Percentiles rank a stretch among this genome's conserved stretches.
Conservation (phyloP, 2,797 vertebrate genomes). For the Takifugu ocellatus region DNA sequence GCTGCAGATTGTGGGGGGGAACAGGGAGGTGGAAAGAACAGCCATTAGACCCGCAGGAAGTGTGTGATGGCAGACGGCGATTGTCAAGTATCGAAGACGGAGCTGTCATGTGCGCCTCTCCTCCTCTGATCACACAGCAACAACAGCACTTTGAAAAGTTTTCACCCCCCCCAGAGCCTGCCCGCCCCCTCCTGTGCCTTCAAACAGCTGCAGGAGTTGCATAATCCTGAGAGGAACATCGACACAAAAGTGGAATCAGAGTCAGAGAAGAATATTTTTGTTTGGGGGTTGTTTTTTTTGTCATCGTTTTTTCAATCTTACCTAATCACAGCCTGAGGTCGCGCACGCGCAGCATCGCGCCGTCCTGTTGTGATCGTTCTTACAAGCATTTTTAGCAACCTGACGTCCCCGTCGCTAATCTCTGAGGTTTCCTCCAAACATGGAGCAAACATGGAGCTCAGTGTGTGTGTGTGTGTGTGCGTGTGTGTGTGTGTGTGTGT, state of each 20-base stretch:
- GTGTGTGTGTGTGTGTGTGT: background rate
- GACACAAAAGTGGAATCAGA: slow-evolving; percentile 35
- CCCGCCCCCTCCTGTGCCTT: slow-evolving; percentile 38
- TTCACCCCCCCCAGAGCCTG: slow-evolving; percentile 27
- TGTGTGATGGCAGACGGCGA: slow-evolving; percentile 36
- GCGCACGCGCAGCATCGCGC: no score
- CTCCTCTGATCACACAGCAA: slow-evolving; percentile 54
- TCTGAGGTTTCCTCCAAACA: no score
- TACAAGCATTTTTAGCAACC: no score
- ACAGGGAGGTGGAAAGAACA: slow-evolving; percentile 1
- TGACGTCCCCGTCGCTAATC: no score
- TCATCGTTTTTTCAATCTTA: no score
- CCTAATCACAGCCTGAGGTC: no score
- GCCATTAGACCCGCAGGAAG: slow-evolving; percentile 20
- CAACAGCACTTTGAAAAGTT: slow-evolving; percentile 67
- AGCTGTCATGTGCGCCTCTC: slow-evolving; percentile 42
- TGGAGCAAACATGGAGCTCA: no score
- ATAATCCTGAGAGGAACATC: slow-evolving; percentile 49
- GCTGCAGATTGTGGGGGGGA: background rate
- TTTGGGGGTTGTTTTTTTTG: background rate
- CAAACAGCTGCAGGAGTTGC: slow-evolving; percentile 70
- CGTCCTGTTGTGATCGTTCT: no score
- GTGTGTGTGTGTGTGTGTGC: background rate
- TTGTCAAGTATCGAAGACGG: slow-evolving; percentile 40
- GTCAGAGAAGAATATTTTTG: slow-evolving; percentile 8